phyloP scores from a whole-genome alignment of 2,888 invertebrate genomes.

The Nymphalis urticae region DNA sequence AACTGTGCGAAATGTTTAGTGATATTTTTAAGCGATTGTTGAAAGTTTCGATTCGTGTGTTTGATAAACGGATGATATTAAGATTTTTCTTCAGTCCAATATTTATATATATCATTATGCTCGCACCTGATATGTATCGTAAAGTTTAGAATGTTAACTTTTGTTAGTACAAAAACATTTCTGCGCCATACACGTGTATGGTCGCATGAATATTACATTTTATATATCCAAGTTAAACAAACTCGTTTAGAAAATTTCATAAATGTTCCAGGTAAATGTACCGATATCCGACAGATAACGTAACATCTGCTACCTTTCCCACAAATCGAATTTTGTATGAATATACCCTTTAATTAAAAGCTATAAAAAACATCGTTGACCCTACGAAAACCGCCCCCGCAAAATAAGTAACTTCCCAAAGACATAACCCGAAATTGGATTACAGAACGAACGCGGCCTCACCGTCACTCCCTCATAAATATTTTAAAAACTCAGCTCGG shows the following conservation, averaged over 20 bases:
- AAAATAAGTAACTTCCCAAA: constrained; percentile 77
- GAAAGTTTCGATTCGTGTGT: neutral
- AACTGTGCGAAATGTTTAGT: neutral
- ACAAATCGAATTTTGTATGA: constrained; percentile 37
- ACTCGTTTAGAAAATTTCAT: constrained; percentile 15
- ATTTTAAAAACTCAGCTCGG: constrained; percentile 73
- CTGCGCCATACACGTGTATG: constrained; percentile 1
- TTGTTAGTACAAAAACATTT: neutral
- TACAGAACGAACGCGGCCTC: constrained; percentile 67
- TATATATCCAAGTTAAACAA: constrained; percentile 18
- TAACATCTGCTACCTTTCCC: constrained; percentile 31
- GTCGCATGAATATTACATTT: constrained; percentile 14
- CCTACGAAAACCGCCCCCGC: constrained; percentile 60
- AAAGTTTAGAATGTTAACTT: neutral
- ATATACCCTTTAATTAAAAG: constrained; percentile 67
- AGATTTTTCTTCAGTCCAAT: too few relatives aligned
- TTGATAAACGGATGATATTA: too few relatives aligned
- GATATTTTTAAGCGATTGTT: neutral
- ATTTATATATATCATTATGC: too few relatives aligned
- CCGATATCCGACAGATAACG: constrained; percentile 21
- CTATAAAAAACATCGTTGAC: constrained; percentile 67
- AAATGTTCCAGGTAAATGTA: constrained; percentile 18
- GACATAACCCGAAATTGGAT: constrained; percentile 81
- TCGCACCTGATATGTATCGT: too few relatives aligned
- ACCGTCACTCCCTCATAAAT: constrained; percentile 73